These are phyloP conservation scores for Lepilemur ruficaudatus DNA, from an alignment of 2,797 vertebrate species.

Conservation along the genomic window DNA sequence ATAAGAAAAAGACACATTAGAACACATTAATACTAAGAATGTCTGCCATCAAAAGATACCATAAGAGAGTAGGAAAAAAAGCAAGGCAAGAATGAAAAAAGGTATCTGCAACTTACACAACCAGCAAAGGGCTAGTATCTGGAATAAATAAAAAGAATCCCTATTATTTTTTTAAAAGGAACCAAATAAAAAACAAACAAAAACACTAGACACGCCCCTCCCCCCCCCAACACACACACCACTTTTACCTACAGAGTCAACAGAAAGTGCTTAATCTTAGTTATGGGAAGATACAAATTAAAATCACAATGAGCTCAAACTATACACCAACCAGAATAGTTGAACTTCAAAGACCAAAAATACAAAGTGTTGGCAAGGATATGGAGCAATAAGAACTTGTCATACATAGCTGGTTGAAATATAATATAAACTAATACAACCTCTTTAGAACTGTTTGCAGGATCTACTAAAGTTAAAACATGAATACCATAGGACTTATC, in stretches of 20 bases:
- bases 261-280: not conserved
- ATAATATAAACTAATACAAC: not conserved
- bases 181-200: not conserved
- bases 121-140: not conserved
- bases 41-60: not conserved
- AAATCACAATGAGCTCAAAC: not conserved
- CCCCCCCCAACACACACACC: not conserved
- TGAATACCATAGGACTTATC: not conserved
- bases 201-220: not conserved
- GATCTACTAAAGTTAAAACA: not conserved
- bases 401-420: not conserved
- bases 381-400: not conserved
- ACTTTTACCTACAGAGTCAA: not conserved
- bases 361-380: not conserved
- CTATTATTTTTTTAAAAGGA: not conserved
- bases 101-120: not conserved
- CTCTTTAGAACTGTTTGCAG: not conserved
- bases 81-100: not conserved
- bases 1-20: not conserved
- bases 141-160: not conserved
- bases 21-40: constrained; percentile 21
- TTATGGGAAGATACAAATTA: not conserved
- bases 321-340: not conserved
- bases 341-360: not conserved
- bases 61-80: not conserved